Percentiles rank a stretch among this genome's conserved stretches.
These are phyloP conservation scores for Pegoplata infirma DNA, from an alignment of 2,888 invertebrate species.

Conservation along the genomic window DNA sequence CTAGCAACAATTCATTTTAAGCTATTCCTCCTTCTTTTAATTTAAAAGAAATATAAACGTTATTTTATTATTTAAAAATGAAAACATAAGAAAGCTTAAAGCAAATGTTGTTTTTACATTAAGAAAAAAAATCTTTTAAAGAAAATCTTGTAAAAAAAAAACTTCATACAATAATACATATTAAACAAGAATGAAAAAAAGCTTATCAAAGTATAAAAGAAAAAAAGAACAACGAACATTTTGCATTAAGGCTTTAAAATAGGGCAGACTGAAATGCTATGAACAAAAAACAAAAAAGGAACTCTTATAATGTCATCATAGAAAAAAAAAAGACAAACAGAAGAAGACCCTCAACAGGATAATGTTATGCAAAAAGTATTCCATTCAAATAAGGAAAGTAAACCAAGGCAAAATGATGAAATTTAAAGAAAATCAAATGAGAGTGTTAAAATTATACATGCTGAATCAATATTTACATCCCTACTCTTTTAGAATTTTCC, in stretches of 20 bases:
- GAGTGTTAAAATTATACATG: no score
- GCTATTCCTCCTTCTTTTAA: not conserved
- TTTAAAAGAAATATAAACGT: not conserved
- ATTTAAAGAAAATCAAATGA: no score
- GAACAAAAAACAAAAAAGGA: not conserved
- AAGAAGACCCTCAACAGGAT: constrained; percentile 32
- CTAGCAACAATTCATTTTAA: no score
- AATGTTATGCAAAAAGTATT: constrained; percentile 24
- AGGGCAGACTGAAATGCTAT: not conserved
- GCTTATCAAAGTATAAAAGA: not conserved
- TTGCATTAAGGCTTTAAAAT: not conserved
- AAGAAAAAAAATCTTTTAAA: not conserved
- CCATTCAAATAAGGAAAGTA: no score
- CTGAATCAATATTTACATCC: no score
- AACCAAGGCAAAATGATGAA: no score
- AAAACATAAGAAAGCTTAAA: not conserved
- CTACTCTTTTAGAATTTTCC: no score
- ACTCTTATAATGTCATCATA: not conserved
- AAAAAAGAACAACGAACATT: not conserved
- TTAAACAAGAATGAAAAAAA: not conserved
- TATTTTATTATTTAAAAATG: not conserved
- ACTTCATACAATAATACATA: not conserved
- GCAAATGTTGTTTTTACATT: not conserved
- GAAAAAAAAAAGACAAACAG: not conserved
- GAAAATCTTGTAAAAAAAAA: no score